Evolutionary conservation across 2,797 vertebrate species (phyloP).

Genomic region (Paedocypris micromegethes): DNA sequence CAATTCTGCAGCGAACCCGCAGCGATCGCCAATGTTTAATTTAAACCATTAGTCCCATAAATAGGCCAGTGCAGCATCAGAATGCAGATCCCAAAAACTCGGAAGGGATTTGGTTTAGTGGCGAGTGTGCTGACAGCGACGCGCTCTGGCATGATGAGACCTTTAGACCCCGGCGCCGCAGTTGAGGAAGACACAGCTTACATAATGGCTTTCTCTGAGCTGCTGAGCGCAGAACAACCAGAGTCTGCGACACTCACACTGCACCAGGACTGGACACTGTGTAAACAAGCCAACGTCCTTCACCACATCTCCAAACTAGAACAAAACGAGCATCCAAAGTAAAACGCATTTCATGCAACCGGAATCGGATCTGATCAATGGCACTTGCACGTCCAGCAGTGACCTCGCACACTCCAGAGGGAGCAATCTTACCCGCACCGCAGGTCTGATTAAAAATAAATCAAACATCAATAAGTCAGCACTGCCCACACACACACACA

Average conservation of each 20-base stretch:
- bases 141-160: conserved; percentile 25
- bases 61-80: conserved; percentile 27
- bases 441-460: conserved; percentile 52
- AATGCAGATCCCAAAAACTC: conserved; percentile 17
- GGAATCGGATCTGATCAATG: no score
- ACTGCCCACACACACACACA: conserved; percentile 5
- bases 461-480: conserved; percentile 53
- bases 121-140: conserved; percentile 4
- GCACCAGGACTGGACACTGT: conserved; percentile 7
- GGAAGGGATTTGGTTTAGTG: conserved; percentile 28
- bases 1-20: no score
- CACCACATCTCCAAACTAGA: no score
- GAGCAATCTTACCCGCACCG: background rate
- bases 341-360: no score
- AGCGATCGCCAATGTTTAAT: no score
- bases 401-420: conserved; percentile 7
- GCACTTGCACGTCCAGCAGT: background rate
- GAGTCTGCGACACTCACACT: conserved; percentile 9
- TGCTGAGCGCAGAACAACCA: background rate
- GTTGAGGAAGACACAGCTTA: conserved; percentile 40
- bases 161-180: conserved; percentile 24
- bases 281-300: background rate
- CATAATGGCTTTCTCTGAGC: conserved; percentile 37
- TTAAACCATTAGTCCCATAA: background rate
- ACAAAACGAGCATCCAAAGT: no score